Evolutionary conservation across 2,113 vertebrate species (phyloP).

Genomic region (Solea senegalensis): DNA sequence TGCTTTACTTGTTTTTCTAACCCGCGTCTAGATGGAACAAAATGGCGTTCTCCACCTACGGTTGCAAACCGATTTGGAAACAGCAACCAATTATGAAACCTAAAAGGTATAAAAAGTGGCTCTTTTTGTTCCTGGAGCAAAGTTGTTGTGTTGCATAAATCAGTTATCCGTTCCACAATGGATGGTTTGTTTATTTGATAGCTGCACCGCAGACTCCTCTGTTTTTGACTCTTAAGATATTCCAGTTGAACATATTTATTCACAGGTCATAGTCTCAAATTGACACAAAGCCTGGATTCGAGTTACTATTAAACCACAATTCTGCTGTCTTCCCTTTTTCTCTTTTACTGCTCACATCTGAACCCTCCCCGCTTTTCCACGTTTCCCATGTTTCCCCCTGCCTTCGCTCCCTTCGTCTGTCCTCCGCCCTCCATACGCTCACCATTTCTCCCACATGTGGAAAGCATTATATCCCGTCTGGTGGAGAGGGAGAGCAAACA

Average conservation of each 20-base stretch:
- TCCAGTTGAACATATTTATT: not conserved
- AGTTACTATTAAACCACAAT: not conserved
- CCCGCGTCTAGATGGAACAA: no score
- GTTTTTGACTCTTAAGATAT: not conserved
- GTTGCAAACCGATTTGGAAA: not conserved
- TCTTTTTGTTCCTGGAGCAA: not conserved
- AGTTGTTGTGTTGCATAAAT: not conserved
- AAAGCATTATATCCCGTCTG: conserved; percentile 85
- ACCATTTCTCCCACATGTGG: conserved; percentile 78
- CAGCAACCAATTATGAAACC: not conserved
- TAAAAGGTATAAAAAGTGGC: not conserved
- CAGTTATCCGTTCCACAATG: not conserved
- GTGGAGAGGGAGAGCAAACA: conserved; percentile 78
- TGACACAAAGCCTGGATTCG: not conserved
- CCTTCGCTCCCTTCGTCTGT: conserved; percentile 11
- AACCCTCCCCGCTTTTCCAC: conserved; percentile 24
- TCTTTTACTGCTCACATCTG: conserved; percentile 4
- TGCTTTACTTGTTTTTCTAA: no score
- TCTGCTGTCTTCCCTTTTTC: conserved; percentile 9
- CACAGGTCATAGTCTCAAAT: not conserved
- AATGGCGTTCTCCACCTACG: not conserved
- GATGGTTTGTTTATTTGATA: not conserved
- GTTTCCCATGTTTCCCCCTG: conserved; percentile 5
- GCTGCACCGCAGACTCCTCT: not conserved
- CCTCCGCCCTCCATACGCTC: conserved; percentile 32